Evolutionary conservation across 2,797 vertebrate species (phyloP).

Genomic region (Lagorchestes hirsutus): DNA sequence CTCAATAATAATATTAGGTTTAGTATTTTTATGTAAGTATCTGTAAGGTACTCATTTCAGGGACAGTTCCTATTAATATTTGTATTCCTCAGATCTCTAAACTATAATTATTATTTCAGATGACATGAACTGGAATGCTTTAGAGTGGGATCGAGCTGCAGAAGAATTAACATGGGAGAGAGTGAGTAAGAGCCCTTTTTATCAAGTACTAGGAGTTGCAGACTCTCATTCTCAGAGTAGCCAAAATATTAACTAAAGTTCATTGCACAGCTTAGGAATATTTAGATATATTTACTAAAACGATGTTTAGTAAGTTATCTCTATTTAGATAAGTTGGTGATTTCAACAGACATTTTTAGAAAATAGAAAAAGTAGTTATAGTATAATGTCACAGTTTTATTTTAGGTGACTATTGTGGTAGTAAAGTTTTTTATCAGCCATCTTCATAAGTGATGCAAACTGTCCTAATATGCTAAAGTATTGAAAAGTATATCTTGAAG

Average conservation of each 20-base stretch:
- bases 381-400: not conserved
- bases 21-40: conserved; percentile 12
- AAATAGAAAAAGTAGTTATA: conserved; percentile 27
- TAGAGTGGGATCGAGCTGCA: conserved; percentile 99
- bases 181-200: conserved; percentile 86
- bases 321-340: not conserved
- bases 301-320: conserved; percentile 12
- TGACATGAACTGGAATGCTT: conserved; percentile 99
- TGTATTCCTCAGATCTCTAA: conserved; percentile 57
- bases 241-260: conserved; percentile 1
- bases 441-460: not conserved
- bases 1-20: not conserved
- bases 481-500: conserved; percentile 4
- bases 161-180: conserved; percentile 99
- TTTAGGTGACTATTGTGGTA: not conserved
- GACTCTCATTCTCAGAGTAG: not conserved
- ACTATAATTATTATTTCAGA: conserved; percentile 86
- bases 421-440: not conserved
- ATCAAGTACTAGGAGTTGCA: conserved; percentile 1
- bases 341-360: conserved; percentile 28
- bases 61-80: conserved; percentile 21
- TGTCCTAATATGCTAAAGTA: conserved; percentile 24
- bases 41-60: conserved; percentile 44
- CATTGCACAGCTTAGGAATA: not conserved
- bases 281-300: conserved; percentile 23